These are phyloP conservation scores for Noctuana brunneofusca DNA, from an alignment of 2,888 invertebrate genomes.

Conservation along the genomic window DNA sequence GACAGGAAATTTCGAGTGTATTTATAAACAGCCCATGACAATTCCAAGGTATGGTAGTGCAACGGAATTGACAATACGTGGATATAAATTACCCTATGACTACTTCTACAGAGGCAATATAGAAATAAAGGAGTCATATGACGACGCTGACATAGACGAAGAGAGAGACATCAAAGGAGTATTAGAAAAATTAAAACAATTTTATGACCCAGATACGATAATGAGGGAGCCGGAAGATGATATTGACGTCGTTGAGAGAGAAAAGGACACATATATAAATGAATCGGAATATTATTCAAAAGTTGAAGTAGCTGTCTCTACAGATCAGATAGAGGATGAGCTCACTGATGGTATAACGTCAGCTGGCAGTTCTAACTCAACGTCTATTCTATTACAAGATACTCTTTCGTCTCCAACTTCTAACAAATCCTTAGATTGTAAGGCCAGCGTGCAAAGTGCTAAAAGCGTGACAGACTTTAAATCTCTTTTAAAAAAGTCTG, in stretches of 20 bases:
- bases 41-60: constrained; percentile 53
- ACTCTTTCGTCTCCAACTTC: constrained; percentile 27
- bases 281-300: constrained; percentile 49
- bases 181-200: constrained; percentile 53
- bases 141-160: constrained; percentile 49
- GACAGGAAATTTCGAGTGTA: constrained; percentile 84
- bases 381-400: constrained; percentile 27
- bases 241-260: constrained; percentile 29
- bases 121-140: constrained; percentile 49
- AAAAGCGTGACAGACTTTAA: constrained; percentile 47
- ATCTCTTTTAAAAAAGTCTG: constrained; percentile 43
- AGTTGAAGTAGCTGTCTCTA: constrained; percentile 48
- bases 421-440: constrained; percentile 25
- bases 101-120: constrained; percentile 68
- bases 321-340: constrained; percentile 49
- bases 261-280: constrained; percentile 41
- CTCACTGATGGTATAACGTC: constrained; percentile 49
- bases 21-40: constrained; percentile 70
- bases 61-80: constrained; percentile 57
- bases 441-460: constrained; percentile 43
- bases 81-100: constrained; percentile 54
- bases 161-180: constrained; percentile 50
- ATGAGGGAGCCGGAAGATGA: constrained; percentile 54
- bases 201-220: constrained; percentile 50
- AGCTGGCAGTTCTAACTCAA: constrained; percentile 37